A percentile compares a stretch with the other conserved stretches of the same genome.
These are phyloP conservation scores for Saxidomus purpurata DNA, from an alignment of 1,140 invertebrate genomes.

Conservation along the genomic window DNA sequence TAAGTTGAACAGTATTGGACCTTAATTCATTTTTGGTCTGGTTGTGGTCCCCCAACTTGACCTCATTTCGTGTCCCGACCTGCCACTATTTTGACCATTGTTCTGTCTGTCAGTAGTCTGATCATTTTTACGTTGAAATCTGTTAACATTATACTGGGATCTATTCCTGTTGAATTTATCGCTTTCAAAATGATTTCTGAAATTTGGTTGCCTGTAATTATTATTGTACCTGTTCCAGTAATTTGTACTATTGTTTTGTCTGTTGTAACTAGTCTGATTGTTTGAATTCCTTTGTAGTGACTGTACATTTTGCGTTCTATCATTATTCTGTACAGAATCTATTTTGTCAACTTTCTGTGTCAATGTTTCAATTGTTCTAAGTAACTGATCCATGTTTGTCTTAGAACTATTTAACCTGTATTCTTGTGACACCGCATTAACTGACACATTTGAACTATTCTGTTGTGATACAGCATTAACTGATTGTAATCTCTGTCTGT, in stretches of 20 bases:
- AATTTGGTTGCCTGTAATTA: not conserved
- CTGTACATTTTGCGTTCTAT: not conserved
- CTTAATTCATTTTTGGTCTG: conserved; percentile 12
- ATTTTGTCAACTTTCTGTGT: not conserved
- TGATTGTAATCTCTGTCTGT: conserved; percentile 1
- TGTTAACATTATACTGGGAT: not conserved
- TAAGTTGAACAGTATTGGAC: not conserved
- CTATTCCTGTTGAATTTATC: not conserved
- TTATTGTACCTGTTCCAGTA: not conserved
- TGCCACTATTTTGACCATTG: not conserved
- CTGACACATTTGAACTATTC: not conserved
- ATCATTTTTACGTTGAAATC: not conserved
- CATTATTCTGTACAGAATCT: not conserved
- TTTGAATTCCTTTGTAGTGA: not conserved
- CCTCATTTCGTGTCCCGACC: not conserved
- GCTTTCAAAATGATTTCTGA: no score
- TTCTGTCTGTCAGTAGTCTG: not conserved
- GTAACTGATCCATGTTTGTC: not conserved
- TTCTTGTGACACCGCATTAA: not conserved
- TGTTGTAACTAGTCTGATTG: not conserved
- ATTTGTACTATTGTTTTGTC: not conserved
- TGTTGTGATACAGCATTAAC: not conserved
- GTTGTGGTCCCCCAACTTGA: conserved; percentile 10
- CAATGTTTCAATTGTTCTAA: not conserved
- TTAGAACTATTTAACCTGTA: not conserved